These are phyloP conservation scores for Drosophila truncata DNA, from an alignment of 1,140 invertebrate species.

Conservation along the genomic window DNA sequence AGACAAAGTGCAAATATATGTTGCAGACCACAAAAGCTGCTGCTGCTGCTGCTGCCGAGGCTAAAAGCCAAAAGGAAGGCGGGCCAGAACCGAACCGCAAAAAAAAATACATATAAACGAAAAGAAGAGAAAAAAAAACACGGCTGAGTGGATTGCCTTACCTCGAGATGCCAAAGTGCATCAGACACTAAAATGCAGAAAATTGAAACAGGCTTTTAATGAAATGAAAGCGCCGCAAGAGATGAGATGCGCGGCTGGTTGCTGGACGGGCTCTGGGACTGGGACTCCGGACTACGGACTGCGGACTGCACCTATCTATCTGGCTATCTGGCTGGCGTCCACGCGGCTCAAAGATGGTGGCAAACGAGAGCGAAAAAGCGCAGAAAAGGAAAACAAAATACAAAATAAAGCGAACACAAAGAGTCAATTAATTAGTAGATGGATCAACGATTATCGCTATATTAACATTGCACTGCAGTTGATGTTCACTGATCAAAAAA, in stretches of 20 bases:
- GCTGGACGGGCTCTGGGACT: background rate
- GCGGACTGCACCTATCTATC: slow-evolving; percentile 17
- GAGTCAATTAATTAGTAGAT: slow-evolving; percentile 85
- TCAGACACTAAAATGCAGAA: slow-evolving; percentile 84
- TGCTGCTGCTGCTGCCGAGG: background rate
- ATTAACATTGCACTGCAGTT: slow-evolving; percentile 70
- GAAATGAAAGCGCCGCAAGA: slow-evolving; percentile 74
- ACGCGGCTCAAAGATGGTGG: slow-evolving; percentile 33
- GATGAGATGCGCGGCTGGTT: slow-evolving; percentile 39
- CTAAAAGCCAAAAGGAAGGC: slow-evolving; percentile 32
- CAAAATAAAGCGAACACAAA: slow-evolving; percentile 71
- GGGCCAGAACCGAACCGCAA: slow-evolving; percentile 11
- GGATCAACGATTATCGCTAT: slow-evolving; percentile 81
- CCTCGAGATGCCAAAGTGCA: slow-evolving; percentile 82
- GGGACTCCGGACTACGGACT: background rate
- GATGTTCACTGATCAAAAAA: slow-evolving; percentile 12
- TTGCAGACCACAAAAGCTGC: slow-evolving; percentile 53
- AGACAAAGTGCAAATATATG: slow-evolving; percentile 78
- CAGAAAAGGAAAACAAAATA: slow-evolving; percentile 27
- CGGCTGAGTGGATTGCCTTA: slow-evolving; percentile 34
- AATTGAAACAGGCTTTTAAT: slow-evolving; percentile 85
- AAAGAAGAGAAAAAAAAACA: background rate
- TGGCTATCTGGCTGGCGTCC: slow-evolving; percentile 31
- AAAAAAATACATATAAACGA: background rate
- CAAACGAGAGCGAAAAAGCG: slow-evolving; percentile 27